phyloP scores from a whole-genome alignment of 2,888 invertebrate species.

The Macrophya annulata region DNA sequence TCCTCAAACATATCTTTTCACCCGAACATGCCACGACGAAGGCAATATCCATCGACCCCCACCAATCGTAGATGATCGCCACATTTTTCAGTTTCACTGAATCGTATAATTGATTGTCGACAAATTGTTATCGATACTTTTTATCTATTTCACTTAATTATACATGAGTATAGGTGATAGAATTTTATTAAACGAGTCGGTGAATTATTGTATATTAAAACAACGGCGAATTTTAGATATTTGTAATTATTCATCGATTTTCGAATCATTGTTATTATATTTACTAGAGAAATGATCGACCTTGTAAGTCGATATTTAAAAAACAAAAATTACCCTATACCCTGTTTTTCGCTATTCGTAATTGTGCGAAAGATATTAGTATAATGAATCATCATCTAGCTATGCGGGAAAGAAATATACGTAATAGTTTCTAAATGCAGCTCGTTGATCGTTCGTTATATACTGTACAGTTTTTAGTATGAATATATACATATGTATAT shows the following conservation, averaged over 20 bases:
- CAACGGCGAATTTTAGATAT: not conserved
- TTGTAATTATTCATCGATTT: not conserved
- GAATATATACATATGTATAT: not conserved
- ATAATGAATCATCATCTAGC: not conserved
- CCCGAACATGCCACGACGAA: conserved; percentile 3
- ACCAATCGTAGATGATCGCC: not conserved
- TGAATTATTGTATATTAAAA: not conserved
- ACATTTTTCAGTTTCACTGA: not conserved
- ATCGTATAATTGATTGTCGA: not conserved
- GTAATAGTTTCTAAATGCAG: conserved; percentile 1
- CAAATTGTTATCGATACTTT: not conserved
- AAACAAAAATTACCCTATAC: not conserved
- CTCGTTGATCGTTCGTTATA: not conserved
- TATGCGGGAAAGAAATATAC: conserved; percentile 14
- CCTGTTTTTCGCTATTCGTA: not conserved
- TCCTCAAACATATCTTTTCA: conserved; percentile 35
- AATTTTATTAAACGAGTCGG: not conserved
- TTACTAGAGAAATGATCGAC: not conserved
- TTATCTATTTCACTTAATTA: not conserved
- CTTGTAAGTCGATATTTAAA: not conserved
- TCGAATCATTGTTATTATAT: not conserved
- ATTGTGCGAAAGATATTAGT: not conserved
- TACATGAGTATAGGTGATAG: too few species aligned
- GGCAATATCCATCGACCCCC: not conserved
- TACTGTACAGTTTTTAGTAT: not conserved